Percentiles rank a stretch among this genome's conserved stretches.
These are phyloP conservation scores for Microplitis manilae DNA, from an alignment of 2,888 invertebrate genomes.

Conservation along the genomic window DNA sequence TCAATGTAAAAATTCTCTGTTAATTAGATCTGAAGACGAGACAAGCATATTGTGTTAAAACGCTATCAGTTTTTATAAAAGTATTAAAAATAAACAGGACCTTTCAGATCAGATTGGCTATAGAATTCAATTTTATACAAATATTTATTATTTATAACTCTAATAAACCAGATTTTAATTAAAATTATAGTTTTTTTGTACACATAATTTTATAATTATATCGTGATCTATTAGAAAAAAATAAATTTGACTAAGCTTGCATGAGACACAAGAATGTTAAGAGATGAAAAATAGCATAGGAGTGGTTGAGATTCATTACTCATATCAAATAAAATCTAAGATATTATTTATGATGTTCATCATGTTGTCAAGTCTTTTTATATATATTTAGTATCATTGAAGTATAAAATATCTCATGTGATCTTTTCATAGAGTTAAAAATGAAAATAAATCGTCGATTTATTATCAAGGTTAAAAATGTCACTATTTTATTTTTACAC, in stretches of 20 bases:
- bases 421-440: neutral
- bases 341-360: neutral
- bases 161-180: too few species aligned
- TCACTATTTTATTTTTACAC: neutral
- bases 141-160: too few species aligned
- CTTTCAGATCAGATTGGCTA: too few species aligned
- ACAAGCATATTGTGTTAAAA: too few species aligned
- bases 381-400: neutral
- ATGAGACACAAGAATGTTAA: neutral
- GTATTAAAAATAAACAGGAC: too few species aligned
- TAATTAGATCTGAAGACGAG: too few species aligned
- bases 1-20: too few species aligned
- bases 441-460: neutral
- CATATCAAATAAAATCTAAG: neutral
- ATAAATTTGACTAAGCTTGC: neutral
- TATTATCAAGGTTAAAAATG: neutral
- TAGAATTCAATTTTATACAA: too few species aligned
- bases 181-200: too few species aligned
- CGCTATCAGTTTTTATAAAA: too few species aligned
- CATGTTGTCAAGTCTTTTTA: neutral
- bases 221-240: neutral
- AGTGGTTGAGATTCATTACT: neutral
- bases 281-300: neutral
- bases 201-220: neutral
- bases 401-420: neutral